Base-by-base conservation (phyloP, 2,888 invertebrate genomes). In the Aporophyla lueneburgensis region DNA sequence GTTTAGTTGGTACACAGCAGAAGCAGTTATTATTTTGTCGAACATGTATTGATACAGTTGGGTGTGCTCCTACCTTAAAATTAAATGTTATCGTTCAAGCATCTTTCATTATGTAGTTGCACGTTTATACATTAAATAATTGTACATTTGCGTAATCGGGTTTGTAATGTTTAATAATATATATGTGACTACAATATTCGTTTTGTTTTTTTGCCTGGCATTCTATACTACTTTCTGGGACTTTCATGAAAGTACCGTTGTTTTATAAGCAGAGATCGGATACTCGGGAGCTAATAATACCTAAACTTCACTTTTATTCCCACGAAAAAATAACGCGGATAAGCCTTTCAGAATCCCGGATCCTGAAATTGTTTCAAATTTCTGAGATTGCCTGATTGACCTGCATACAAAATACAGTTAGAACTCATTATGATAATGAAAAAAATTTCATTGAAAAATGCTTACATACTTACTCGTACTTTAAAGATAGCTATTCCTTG, bases 101-200 rank as follows among this genome's bases (percentile, higher is more conserved):
- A 83, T 85, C 70, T 70, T 72, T 79, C 43, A 74, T 72, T 76
- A 74, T 71, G 76, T 88, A 86, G 83, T 75, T 80, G 80, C 88
- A 87, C 80, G 71, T 80, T 80, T 73, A 75, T 74, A 76, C 59
- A 77, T 76, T 80, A 86, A 76, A 79, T 86, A 79, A 79, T 76
- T 88, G 83, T 88, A 87, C 54, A 83, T 83, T 88, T 87, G 66
- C 75, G 75, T 88, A 80, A 88, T 85, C 87, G 80, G 87, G 87
- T 86, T 87, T 87, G 51, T 88, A 85, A 87, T 86, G 81, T 83
- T 88, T 71, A 88, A 76, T 63, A 86, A 75, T 78, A 87, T 76
- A 87, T 83, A 83, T 78, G 81, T 76, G 75, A 86, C 77, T 81
- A 86, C 69, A 54, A 78, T 54, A 80, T 67, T 59, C 53, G 10